phyloP scores from a whole-genome alignment of 2,113 vertebrate species.

The Saguinus imperator region DNA sequence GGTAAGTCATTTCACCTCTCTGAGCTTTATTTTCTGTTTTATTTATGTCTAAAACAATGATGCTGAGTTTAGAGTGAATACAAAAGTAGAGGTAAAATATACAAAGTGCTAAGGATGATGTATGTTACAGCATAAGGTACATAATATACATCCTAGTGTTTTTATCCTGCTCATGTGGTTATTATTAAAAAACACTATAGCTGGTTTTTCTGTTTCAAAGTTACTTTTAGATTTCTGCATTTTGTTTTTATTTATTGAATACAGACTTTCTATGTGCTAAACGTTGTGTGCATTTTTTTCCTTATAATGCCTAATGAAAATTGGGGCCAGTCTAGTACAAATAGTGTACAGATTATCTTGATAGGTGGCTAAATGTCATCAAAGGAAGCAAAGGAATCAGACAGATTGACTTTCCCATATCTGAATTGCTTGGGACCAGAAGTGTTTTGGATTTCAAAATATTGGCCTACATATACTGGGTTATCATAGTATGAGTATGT shows the following conservation, averaged over 20 bases:
- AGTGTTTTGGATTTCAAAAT: not conserved
- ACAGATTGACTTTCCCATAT: not conserved
- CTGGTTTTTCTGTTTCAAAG: too few species aligned
- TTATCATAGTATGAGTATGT: not conserved
- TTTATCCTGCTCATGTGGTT: not conserved
- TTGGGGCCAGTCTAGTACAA: not conserved
- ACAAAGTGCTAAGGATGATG: not conserved
- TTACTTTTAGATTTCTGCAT: not conserved
- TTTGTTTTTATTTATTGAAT: not conserved
- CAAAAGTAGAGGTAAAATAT: not conserved
- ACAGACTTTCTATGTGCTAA: not conserved
- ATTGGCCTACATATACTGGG: not conserved
- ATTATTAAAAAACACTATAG: not conserved
- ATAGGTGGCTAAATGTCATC: not conserved
- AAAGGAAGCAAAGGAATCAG: not conserved
- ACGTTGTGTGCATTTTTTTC: not conserved
- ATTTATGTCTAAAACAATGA: not conserved
- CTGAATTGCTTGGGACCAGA: not conserved
- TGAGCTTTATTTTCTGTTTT: not conserved
- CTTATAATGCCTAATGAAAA: not conserved
- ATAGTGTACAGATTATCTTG: not conserved
- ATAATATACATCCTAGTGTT: not conserved
- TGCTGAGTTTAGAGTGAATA: not conserved
- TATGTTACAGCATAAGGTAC: too few species aligned
- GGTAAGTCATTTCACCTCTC: not conserved